Evolutionary conservation across 1,140 invertebrate species (phyloP).

Genomic region (Arion vulgaris): DNA sequence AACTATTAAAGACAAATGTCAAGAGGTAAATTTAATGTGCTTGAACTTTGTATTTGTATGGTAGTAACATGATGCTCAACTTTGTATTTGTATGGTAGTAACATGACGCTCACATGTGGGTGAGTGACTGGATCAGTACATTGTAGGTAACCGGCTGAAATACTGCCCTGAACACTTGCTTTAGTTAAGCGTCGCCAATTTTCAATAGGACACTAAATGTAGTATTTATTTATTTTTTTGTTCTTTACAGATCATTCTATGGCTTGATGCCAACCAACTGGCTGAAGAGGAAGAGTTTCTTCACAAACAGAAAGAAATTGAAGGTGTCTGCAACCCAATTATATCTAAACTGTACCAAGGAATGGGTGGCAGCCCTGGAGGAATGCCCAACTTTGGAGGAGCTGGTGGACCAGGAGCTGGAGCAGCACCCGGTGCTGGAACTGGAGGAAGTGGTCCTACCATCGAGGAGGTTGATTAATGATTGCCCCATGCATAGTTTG

Average conservation of each 20-base stretch:
- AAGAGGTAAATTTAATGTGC: slow-evolving; percentile 78
- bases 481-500: no score
- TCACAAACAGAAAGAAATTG: slow-evolving; percentile 71
- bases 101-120: no score
- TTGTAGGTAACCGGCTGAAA: no score
- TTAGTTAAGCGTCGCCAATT: no score
- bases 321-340: slow-evolving; percentile 72
- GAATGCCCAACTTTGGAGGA: slow-evolving; percentile 53
- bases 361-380: slow-evolving; percentile 67
- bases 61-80: not conserved
- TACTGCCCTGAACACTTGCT: no score
- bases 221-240: not conserved
- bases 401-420: slow-evolving; percentile 42
- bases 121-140: no score
- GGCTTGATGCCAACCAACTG: slow-evolving; percentile 92
- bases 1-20: slow-evolving; percentile 90
- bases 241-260: slow-evolving; percentile 80
- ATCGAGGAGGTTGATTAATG: slow-evolving; percentile 96
- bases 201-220: no score
- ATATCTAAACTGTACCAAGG: slow-evolving; percentile 74
- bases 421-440: not conserved
- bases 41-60: not conserved
- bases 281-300: slow-evolving; percentile 72
- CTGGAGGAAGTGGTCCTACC: slow-evolving; percentile 83
- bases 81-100: not conserved